These are phyloP conservation scores for Rhinoraja longicauda DNA, from an alignment of 2,797 vertebrate genomes.

Conservation along the genomic window DNA sequence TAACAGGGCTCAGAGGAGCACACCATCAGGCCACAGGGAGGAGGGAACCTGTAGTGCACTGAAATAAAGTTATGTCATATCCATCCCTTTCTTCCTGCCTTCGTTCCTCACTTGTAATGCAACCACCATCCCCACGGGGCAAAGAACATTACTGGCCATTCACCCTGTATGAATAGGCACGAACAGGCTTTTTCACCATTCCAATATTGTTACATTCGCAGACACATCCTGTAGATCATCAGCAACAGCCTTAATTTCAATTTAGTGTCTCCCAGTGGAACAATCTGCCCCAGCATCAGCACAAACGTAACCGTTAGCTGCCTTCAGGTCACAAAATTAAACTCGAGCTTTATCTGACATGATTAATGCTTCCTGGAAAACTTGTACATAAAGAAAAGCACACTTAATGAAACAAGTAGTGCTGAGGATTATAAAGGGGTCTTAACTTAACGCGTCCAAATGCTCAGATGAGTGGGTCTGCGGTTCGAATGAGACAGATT, in stretches of 20 bases:
- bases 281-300: constrained; percentile 48
- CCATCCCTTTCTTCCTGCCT: constrained; percentile 89
- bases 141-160: constrained; percentile 87
- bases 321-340: constrained; percentile 38
- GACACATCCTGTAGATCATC: constrained; percentile 96
- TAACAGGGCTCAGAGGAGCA: constrained; percentile 76
- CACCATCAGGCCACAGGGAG: constrained; percentile 88
- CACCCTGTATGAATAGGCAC: constrained; percentile 93
- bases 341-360: constrained; percentile 32
- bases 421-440: constrained; percentile 14
- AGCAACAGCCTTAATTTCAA: constrained; percentile 97
- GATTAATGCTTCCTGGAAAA: constrained; percentile 34
- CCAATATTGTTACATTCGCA: constrained; percentile 88
- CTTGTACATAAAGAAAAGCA: neutral
- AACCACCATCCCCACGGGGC: constrained; percentile 76
- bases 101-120: constrained; percentile 64
- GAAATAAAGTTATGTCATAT: constrained; percentile 96
- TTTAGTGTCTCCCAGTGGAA: constrained; percentile 87
- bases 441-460: constrained; percentile 12
- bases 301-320: constrained; percentile 30
- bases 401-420: constrained; percentile 19
- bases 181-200: constrained; percentile 97
- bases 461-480: neutral
- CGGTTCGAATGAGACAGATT: neutral
- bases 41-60: constrained; percentile 75